phyloP scores from a whole-genome alignment of 2,888 invertebrate species.

The Sminthurinus aureus region DNA sequence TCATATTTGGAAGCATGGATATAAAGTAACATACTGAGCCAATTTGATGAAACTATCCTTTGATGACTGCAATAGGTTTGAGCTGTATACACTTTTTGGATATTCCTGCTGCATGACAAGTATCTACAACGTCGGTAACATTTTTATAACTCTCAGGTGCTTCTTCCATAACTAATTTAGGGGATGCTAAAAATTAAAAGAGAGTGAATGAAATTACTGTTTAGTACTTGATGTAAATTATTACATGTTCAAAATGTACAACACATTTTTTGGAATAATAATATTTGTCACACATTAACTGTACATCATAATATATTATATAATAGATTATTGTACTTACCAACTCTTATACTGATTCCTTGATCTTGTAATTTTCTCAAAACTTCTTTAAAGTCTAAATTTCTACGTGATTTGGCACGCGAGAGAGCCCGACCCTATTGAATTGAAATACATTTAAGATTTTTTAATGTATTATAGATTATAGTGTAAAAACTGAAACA shows the following conservation, averaged over 20 bases:
- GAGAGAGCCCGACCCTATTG: conserved; percentile 92
- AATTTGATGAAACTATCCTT: conserved; percentile 75
- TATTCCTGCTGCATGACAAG: conserved; percentile 96
- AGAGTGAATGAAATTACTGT: no score
- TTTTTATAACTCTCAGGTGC: conserved; percentile 99
- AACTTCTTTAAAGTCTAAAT: conserved; percentile 92
- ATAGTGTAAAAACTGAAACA: conserved; percentile 22
- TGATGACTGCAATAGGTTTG: conserved; percentile 97
- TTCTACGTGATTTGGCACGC: conserved; percentile 94
- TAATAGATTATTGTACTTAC: no score
- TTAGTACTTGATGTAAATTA: no score
- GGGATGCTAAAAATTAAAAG: no score
- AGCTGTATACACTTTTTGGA: conserved; percentile 96
- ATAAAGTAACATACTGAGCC: no score
- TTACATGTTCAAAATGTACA: no score
- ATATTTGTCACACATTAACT: no score
- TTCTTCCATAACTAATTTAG: conserved; percentile 99
- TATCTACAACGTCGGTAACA: conserved; percentile 98
- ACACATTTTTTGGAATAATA: no score
- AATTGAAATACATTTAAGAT: background rate
- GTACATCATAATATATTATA: no score
- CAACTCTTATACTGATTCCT: conserved; percentile 94
- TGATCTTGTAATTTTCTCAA: conserved; percentile 79
- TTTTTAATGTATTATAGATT: background rate
- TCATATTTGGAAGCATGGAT: no score